Base-by-base conservation (phyloP, 2,113 vertebrate genomes). In the Cettia cetti region DNA sequence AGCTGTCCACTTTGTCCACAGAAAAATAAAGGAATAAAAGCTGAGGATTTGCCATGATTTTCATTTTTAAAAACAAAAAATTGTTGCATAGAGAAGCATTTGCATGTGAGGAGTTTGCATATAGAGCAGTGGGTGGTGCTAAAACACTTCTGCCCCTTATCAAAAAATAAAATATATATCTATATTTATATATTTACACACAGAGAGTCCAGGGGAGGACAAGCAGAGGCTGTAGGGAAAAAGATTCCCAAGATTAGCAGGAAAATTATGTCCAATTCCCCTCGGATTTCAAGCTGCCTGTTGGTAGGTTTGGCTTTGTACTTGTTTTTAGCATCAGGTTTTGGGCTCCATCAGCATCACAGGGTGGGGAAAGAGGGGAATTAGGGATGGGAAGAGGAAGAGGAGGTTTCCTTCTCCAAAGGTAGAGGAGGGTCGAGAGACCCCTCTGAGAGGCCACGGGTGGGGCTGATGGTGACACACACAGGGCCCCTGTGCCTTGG, bases 211-310 rank as follows among this genome's bases (percentile, higher is more conserved):
- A 33, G 22, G 77, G 30, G 60, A 87, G 65, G 65, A 42, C 26
- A 40, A 87, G 74, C 21, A 70, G 60, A 63, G 39, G 70, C 53
- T 53, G 23, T 4, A 59, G 92, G 49, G 39, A 53, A 79, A 50
- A 26, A 3, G 31, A 60, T 5, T 68, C 84, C 84, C 84, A 19
- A 63, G 45, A 75, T 56, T 5, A 54, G 56, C 49, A 64, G 52
- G 74, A 87, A 78, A 88, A 50, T 33, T 4, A 15, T 40, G 64
- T 45, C n/a, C 35, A 56, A 11, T 18, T 79, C 78, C 61, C 52
- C 39, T 26, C 1, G 9, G 79, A 44, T 56, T 65, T 30, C 64
- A 65, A 96, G 93, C 93, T 94, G 95, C 90, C 92, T 60, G 39
- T 64, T 40, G 52, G 69, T 39, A 50, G 69, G 4, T 75, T 94